Conservation (phyloP, 2,888 invertebrate species). For the Lochmaea crataegi region DNA sequence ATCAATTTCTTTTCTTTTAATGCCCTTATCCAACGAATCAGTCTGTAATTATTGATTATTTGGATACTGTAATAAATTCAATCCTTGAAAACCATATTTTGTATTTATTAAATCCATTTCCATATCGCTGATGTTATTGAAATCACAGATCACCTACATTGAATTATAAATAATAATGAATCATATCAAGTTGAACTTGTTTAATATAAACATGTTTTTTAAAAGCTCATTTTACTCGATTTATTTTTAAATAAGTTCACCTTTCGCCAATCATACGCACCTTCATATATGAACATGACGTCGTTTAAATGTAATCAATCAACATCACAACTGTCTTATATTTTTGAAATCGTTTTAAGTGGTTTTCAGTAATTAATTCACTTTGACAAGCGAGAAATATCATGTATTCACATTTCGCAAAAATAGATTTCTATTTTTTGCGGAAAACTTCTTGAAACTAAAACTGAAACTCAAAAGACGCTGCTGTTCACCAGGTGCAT, state of each 20-base stretch:
- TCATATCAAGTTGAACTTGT: too few species aligned
- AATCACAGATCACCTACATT: too few species aligned
- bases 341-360: constrained; percentile 6
- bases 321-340: constrained; percentile 16
- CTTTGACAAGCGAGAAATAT: constrained; percentile 8
- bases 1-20: too few species aligned
- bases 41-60: too few species aligned
- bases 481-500: too few species aligned
- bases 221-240: background rate
- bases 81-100: too few species aligned
- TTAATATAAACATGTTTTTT: too few species aligned
- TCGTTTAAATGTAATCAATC: constrained; percentile 12
- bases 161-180: too few species aligned
- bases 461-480: background rate
- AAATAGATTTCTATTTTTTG: background rate
- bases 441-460: background rate
- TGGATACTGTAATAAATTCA: too few species aligned
- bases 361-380: constrained; percentile 2
- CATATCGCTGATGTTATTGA: too few species aligned
- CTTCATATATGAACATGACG: background rate
- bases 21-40: too few species aligned
- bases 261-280: background rate
- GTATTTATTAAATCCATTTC: too few species aligned
- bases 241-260: background rate
- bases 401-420: background rate